Conservation (phyloP, 2,888 invertebrate genomes). For the Cryptops parisi region DNA sequence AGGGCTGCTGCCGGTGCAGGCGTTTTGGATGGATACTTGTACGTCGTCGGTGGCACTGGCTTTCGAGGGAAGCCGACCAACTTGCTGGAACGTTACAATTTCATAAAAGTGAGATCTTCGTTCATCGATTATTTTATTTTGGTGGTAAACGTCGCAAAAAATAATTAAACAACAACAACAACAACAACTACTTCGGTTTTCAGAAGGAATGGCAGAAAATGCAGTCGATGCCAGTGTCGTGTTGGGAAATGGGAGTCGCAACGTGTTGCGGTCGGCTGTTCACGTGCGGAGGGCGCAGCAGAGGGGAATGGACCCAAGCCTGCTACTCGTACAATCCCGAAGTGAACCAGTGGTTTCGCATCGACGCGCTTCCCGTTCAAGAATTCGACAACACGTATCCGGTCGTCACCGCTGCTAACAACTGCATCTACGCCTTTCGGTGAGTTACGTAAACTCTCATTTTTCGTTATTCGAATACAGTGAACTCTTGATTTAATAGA, state of each 20-base stretch:
- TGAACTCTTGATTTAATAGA: too few species aligned
- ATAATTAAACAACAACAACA: too few species aligned
- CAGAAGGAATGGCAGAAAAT: slow-evolving; percentile 1
- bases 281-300: slow-evolving; percentile 4
- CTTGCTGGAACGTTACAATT: background rate
- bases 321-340: background rate
- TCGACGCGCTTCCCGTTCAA: background rate
- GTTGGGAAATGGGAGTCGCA: slow-evolving; percentile 11
- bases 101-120: background rate
- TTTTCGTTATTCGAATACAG: too few species aligned
- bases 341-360: slow-evolving; percentile 1
- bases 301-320: slow-evolving; percentile 5
- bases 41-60: slow-evolving; percentile 2
- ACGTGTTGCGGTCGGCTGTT: background rate
- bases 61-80: background rate
- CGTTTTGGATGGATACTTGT: background rate
- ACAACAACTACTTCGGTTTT: background rate
- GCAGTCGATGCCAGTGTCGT: background rate
- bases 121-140: background rate
- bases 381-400: slow-evolving; percentile 8
- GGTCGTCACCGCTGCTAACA: background rate
- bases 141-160: too few species aligned
- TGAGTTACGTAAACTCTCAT: too few species aligned
- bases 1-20: slow-evolving; percentile 3
- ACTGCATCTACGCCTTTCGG: slow-evolving; percentile 4